Conservation (phyloP, 2,888 invertebrate genomes). For the Drosophila mulleri region DNA sequence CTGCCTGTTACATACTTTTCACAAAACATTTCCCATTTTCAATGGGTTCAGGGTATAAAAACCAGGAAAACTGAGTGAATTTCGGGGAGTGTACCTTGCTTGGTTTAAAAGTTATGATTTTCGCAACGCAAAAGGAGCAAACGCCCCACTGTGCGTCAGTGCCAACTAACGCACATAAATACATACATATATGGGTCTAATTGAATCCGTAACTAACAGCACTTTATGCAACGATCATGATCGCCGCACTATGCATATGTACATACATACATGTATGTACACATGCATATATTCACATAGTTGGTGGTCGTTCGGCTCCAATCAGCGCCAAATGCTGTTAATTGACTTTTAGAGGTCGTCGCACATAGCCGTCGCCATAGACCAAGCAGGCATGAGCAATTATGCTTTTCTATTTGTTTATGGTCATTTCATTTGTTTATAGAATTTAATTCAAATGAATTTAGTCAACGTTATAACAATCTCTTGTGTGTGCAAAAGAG, state of each 20-base stretch:
- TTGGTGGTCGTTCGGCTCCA: slow-evolving; percentile 46
- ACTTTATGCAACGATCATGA: slow-evolving; percentile 18
- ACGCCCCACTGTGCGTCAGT: background rate
- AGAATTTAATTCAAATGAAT: slow-evolving; percentile 60
- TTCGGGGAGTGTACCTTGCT: too few relatives aligned
- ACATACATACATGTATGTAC: background rate
- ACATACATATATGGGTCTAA: slow-evolving; percentile 4
- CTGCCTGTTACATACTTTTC: too few relatives aligned
- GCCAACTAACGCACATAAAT: background rate
- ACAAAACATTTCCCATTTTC: too few relatives aligned
- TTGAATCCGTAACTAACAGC: slow-evolving; percentile 24
- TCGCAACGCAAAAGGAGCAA: too few relatives aligned
- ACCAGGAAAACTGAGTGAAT: too few relatives aligned
- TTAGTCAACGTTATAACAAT: slow-evolving; percentile 1
- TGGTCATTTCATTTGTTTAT: slow-evolving; percentile 72
- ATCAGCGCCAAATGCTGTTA: slow-evolving; percentile 65
- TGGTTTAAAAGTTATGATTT: too few relatives aligned
- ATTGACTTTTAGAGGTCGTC: slow-evolving; percentile 77
- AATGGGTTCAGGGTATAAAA: too few relatives aligned
- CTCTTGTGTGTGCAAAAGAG: background rate
- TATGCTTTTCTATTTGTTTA: slow-evolving; percentile 74
- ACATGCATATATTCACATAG: background rate
- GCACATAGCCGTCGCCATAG: slow-evolving; percentile 18
- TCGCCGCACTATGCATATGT: background rate
- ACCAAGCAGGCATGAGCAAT: slow-evolving; percentile 59